These are phyloP conservation scores for Archivesica marissinica DNA, from an alignment of 1,140 invertebrate genomes.

Conservation along the genomic window DNA sequence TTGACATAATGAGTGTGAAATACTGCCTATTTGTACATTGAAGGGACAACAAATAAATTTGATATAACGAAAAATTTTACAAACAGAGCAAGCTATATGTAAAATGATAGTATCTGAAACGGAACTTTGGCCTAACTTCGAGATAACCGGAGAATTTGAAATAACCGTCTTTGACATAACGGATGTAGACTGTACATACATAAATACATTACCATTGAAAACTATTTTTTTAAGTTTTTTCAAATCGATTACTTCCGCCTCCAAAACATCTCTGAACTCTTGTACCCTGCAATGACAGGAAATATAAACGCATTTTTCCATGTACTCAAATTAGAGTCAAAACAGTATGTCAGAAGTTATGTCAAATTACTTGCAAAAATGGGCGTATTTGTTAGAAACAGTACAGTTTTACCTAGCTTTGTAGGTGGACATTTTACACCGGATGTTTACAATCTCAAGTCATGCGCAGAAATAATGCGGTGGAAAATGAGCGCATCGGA, in stretches of 20 bases:
- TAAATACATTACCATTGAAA: conserved; percentile 75
- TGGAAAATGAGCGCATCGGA: no score
- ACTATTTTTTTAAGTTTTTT: conserved; percentile 71
- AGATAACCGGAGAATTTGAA: no score
- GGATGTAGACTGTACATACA: no score
- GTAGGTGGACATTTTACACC: conserved; percentile 35
- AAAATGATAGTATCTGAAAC: no score
- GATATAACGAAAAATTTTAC: no score
- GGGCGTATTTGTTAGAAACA: neutral
- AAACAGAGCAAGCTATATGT: no score
- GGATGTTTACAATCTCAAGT: conserved; percentile 49
- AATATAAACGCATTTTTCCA: neutral
- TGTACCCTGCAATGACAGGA: conserved; percentile 69
- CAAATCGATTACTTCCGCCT: conserved; percentile 71
- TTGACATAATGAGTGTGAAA: no score
- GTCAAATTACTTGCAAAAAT: neutral
- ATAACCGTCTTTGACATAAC: no score
- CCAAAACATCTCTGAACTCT: conserved; percentile 66
- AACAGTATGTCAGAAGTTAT: neutral
- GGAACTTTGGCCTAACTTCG: no score
- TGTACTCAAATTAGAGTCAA: conserved; percentile 15
- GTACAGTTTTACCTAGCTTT: conserved; percentile 35
- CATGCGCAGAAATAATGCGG: no score
- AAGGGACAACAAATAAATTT: no score
- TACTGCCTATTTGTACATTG: no score